Evolutionary conservation across 2,113 vertebrate species (phyloP).

Genomic region (Dromiciops gliroides): DNA sequence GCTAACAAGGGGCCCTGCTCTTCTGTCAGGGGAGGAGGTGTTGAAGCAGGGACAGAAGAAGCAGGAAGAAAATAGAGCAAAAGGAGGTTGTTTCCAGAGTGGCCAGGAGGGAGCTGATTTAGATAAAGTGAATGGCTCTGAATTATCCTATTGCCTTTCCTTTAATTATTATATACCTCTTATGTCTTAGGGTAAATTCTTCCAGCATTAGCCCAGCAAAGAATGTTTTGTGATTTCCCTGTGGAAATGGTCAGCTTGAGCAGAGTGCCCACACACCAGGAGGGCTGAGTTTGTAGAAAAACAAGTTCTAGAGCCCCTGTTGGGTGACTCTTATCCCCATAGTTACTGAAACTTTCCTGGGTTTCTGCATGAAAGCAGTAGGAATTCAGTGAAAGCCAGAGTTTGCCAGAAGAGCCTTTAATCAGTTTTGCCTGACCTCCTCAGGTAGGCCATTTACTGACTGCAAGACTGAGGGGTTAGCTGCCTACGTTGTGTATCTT

Average conservation of each 20-base stretch:
- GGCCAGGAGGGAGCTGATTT: not conserved
- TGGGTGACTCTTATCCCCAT: not conserved
- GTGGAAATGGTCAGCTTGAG: not conserved
- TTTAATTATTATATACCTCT: rapidly evolving
- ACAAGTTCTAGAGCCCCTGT: not conserved
- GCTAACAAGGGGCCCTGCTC: not conserved
- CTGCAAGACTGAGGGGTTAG: not conserved
- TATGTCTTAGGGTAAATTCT: rapidly evolving
- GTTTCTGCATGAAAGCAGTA: not conserved
- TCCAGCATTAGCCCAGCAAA: not conserved
- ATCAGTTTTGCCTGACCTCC: not conserved
- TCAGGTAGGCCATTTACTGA: not conserved
- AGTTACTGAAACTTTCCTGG: not conserved
- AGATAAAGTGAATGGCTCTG: constrained; percentile 1
- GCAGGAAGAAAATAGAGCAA: not conserved
- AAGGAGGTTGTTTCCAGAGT: constrained; percentile 29
- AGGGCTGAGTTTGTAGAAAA: not conserved
- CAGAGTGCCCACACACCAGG: not conserved
- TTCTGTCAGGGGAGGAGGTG: not conserved
- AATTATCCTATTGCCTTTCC: not conserved
- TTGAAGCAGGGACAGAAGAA: not conserved
- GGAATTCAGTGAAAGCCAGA: not conserved
- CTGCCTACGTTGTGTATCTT: not conserved
- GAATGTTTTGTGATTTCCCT: not conserved
- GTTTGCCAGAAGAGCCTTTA: not conserved